Base-by-base conservation (phyloP, 2,888 invertebrate genomes). In the Rhorus exstirpatorius region DNA sequence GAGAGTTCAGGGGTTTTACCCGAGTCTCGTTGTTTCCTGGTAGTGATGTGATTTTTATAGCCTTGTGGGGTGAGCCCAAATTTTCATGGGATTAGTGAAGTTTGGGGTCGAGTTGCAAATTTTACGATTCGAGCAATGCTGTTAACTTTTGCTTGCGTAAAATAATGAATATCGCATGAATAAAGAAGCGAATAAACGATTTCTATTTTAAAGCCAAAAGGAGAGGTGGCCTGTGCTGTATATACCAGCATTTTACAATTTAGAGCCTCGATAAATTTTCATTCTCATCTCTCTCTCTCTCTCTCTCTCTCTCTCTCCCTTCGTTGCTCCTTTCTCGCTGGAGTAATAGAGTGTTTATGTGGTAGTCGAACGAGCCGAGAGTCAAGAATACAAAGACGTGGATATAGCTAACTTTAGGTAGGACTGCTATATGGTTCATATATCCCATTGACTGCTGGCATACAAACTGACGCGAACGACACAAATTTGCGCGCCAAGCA, bases 361-460 rank as follows among this genome's bases (percentile, higher is more conserved):
- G 38, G 63, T 19, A 44, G 65, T 14, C 71, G 71, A 77, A 65
- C 53, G 76, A 77, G 75, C 76, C 17, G 65, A 76, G 76, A 81
- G 76, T 81, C 68, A 71, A 72, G 76, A 72, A 72, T 81, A 81
- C 80, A 81, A 81, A 71, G 80, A 78, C 14, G 58, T 71, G 63
- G 53, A 35, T 26, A 61, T 14, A 68, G 53, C 58, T 49, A 14
- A 14, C 3, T 10, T 2, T 44, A 14, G 17, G n/a, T 17, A 14
- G 14, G 7, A 49, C 17, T 49, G n/a, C 46, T 49, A 38, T 38
- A 38, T n/a, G n/a, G 38, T 49, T 49, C 7, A 17, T 14, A 49
- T 17, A 17, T 4, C 46, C 1, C 3, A 49, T 49, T 14, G 17
- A 10, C 14, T 3, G 14, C 14, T 14, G 4, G 14, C 2, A 14